Evolutionary conservation across 2,113 vertebrate genomes (phyloP).

Genomic region (Pseudorhombus dupliciocellatus): DNA sequence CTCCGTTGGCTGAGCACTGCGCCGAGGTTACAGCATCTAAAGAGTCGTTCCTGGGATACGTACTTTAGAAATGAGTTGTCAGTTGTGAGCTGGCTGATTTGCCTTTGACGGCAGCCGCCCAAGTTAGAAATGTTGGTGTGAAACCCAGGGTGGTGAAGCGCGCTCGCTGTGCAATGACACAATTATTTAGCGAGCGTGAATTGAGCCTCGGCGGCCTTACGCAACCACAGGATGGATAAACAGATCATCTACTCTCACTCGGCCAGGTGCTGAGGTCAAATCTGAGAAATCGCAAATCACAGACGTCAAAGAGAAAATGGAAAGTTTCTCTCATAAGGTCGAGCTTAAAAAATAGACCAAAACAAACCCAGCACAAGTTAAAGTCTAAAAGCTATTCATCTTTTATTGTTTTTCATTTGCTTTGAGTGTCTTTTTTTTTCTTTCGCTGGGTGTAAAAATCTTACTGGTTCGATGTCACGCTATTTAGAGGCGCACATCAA

Average conservation of each 20-base stretch:
- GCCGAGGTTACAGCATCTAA: conserved; percentile 15
- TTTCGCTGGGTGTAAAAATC: conserved; percentile 53
- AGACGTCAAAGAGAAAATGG: neutral
- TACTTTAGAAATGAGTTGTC: no score
- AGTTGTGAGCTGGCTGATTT: no score
- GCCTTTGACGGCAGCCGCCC: neutral
- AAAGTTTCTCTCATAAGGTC: neutral
- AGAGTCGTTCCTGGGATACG: no score
- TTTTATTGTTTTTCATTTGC: conserved; percentile 57
- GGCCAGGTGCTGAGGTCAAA: neutral
- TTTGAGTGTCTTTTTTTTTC: conserved; percentile 59
- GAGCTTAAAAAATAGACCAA: conserved; percentile 5
- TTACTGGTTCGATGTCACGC: conserved; percentile 45
- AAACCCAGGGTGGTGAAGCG: conserved; percentile 36
- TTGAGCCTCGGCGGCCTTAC: conserved; percentile 41
- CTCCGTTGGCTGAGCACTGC: conserved; percentile 8
- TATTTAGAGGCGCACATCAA: conserved; percentile 64
- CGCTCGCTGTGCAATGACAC: conserved; percentile 46
- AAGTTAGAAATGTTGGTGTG: conserved; percentile 20
- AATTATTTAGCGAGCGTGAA: conserved; percentile 54
- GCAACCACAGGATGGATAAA: conserved; percentile 27
- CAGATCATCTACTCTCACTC: conserved; percentile 2
- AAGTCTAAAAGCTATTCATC: conserved; percentile 49
- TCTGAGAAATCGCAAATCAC: neutral
- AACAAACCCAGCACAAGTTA: no score